Evolutionary conservation across 2,113 vertebrate genomes (phyloP).

Genomic region (Epinephelus moara): DNA sequence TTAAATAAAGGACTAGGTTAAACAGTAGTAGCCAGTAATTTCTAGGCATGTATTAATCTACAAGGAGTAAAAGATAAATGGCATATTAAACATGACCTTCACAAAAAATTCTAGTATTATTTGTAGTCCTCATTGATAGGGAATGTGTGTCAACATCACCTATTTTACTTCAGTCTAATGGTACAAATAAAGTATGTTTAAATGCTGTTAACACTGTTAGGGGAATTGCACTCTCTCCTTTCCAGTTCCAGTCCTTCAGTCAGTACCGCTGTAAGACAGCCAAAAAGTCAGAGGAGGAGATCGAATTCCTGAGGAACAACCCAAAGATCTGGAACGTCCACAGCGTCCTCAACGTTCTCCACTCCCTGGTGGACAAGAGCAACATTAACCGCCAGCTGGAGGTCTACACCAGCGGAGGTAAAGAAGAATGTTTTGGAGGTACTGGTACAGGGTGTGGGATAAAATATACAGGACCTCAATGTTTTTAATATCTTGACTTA

Average conservation of each 20-base stretch:
- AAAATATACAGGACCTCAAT: neutral
- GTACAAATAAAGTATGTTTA: neutral
- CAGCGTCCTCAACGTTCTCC: constrained; percentile 97
- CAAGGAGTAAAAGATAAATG: neutral
- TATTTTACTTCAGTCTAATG: neutral
- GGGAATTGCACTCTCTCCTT: neutral
- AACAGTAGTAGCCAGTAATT: neutral
- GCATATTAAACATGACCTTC: neutral
- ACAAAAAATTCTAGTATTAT: neutral
- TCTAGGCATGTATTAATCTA: neutral
- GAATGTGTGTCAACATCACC: neutral
- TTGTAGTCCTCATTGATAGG: neutral
- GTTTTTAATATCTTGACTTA: neutral
- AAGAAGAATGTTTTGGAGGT: neutral
- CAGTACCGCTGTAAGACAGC: constrained; percentile 99
- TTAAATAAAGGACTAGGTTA: neutral
- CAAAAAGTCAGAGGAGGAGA: constrained; percentile 97
- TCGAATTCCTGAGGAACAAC: constrained; percentile 96
- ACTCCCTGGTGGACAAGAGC: constrained; percentile 98
- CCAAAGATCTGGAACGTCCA: constrained; percentile 99
- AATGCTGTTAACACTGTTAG: neutral
- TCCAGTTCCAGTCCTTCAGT: constrained; percentile 97
- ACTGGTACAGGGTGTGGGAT: neutral
- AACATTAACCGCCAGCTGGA: constrained; percentile 98
- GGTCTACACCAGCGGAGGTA: constrained; percentile 98